Conservation (phyloP, 2,797 vertebrate species). For the Sphenodon punctatus region DNA sequence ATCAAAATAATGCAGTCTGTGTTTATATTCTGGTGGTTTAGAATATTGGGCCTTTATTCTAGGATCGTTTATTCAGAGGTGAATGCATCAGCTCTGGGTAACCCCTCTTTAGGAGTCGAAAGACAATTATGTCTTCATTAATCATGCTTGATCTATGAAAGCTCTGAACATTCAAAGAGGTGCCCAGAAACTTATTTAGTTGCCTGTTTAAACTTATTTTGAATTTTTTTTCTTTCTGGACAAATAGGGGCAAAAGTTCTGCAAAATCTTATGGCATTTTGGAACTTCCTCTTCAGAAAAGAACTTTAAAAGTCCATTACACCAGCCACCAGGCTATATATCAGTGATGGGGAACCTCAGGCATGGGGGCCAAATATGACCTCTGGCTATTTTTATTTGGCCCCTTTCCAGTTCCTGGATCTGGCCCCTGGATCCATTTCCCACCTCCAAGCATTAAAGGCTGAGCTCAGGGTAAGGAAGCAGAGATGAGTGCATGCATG, state of each 20-base stretch:
- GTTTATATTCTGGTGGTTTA: conserved; percentile 41
- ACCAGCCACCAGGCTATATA: fast-evolving
- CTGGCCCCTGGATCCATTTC: too few relatives aligned
- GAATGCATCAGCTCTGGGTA: conserved; percentile 34
- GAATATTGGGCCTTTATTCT: conserved; percentile 29
- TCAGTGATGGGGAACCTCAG: neutral
- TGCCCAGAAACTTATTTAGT: neutral
- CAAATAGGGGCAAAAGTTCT: neutral
- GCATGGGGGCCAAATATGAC: too few relatives aligned
- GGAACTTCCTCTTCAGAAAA: fast-evolving
- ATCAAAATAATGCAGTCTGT: conserved; percentile 46
- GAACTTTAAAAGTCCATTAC: neutral
- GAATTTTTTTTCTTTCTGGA: neutral
- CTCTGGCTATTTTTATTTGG: too few relatives aligned
- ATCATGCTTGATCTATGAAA: conserved; percentile 3
- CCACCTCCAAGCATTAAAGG: too few relatives aligned
- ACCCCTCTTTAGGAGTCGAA: conserved; percentile 4
- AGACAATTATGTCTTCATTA: conserved; percentile 2
- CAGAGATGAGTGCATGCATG: too few relatives aligned
- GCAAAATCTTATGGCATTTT: fast-evolving
- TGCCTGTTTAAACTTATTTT: neutral
- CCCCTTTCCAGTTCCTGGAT: too few relatives aligned
- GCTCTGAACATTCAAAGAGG: neutral
- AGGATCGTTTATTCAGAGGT: conserved; percentile 50
- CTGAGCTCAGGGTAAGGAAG: too few relatives aligned